Conservation (phyloP, 2,113 vertebrate genomes). For the Lophochroa leadbeateri region DNA sequence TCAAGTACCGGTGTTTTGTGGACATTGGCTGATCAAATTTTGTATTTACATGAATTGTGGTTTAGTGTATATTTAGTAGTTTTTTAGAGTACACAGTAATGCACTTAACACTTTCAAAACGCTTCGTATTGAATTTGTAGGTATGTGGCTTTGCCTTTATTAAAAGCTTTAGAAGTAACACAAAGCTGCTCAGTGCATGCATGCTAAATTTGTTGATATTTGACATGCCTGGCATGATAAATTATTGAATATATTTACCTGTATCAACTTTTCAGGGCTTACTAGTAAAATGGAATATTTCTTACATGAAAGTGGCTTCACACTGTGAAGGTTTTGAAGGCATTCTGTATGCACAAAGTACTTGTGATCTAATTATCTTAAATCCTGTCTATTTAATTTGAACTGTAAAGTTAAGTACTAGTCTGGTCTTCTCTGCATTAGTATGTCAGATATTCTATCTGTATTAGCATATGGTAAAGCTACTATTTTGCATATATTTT, state of each 20-base stretch:
- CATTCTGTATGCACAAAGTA: neutral
- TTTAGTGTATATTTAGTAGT: neutral
- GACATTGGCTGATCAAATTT: neutral
- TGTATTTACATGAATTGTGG: neutral
- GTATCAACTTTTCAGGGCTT: neutral
- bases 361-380: slow-evolving; percentile 1
- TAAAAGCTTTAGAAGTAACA: neutral
- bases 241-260: neutral
- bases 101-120: neutral
- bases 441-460: neutral
- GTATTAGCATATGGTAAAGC: neutral
- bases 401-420: neutral
- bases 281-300: neutral
- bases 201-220: neutral
- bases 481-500: neutral
- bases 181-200: neutral
- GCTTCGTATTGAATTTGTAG: neutral
- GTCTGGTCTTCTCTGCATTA: neutral
- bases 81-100: neutral
- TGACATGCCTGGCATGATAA: neutral
- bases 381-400: neutral
- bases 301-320: neutral
- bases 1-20: neutral
- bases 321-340: neutral
- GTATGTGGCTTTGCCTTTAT: neutral